Base-by-base conservation (phyloP, 2,113 vertebrate genomes). In the Dicentrarchus labrax region DNA sequence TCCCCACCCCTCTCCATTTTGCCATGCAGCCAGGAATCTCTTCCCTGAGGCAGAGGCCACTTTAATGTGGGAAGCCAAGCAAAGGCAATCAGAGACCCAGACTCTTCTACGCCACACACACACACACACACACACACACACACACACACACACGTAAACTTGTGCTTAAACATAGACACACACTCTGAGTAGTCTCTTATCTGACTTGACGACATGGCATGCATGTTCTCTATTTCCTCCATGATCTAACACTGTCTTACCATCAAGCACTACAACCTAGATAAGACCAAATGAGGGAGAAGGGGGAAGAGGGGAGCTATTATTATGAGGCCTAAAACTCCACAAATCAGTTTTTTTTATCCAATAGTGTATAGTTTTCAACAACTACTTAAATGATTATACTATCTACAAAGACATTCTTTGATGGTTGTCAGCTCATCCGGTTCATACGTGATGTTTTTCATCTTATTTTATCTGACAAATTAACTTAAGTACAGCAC, bases 341-440 rank as follows among this genome's bases (percentile, higher is more conserved):
- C 87, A 82, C 91, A 90, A 91, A 94, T 92, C 86, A 89, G 89
- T 91, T 89, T 91, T 90, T 89, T 30, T 30, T 90, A 80, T 87
- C 90, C 88, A 92, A 93, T 89, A 86, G 90, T 83, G 85, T 87
- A 90, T 82, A 93, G 87, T 92, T 93, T 91, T 94, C 68, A 86
- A 84, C 87, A 80, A 84, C 85, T 81, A 76, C 51, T 90, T 90
- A 72, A 91, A 91, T 90, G 80, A 90, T 88, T 93, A 89, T 61
- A 89, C 80, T 93, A 95, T 95, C 96, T 96, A 96, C 96, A 95
- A 96, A 95, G 93, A 86, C 92, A 86, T 92, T 93, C 94, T 96
- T 94, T 95, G 96, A 97, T 96, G 93, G 95, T 96, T 96, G 96
- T 95, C 91, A 47, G 87, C 85, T 89, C 94, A 95, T 95, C 96